Evolutionary conservation across 2,888 invertebrate genomes (phyloP).

Genomic region (Pachycephus smyrnensis): DNA sequence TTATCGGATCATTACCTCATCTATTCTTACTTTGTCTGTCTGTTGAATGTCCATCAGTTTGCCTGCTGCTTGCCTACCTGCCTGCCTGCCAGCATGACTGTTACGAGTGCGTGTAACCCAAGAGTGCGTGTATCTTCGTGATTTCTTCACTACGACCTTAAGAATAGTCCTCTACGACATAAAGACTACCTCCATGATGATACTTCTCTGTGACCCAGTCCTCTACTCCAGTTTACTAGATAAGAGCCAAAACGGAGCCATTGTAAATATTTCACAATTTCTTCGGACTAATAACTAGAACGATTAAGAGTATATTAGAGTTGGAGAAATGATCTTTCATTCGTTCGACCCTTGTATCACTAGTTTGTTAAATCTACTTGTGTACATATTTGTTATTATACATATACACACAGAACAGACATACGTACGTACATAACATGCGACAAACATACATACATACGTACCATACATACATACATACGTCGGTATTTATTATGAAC

Average conservation of each 20-base stretch:
- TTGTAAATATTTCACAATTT: constrained; percentile 50
- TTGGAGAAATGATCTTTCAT: constrained; percentile 35
- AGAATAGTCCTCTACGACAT: not conserved
- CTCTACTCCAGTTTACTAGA: not conserved
- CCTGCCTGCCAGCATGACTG: constrained; percentile 40
- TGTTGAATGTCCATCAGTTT: constrained; percentile 34
- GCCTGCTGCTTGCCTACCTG: constrained; percentile 33
- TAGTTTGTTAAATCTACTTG: constrained; percentile 65
- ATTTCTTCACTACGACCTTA: not conserved
- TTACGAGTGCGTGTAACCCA: constrained; percentile 11
- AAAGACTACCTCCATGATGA: not conserved
- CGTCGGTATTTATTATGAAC: constrained; percentile 65
- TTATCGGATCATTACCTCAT: not conserved
- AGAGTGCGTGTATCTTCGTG: constrained; percentile 20
- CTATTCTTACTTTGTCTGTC: constrained; percentile 8
- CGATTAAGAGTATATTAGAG: constrained; percentile 27
- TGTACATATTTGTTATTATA: constrained; percentile 65
- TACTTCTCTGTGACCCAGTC: not conserved
- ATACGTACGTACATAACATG: constrained; percentile 37
- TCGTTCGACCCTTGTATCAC: constrained; percentile 57
- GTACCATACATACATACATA: constrained; percentile 16
- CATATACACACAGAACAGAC: constrained; percentile 34
- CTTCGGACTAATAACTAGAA: constrained; percentile 35
- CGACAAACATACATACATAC: constrained; percentile 22
- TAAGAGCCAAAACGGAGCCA: constrained; percentile 19